Base-by-base conservation (phyloP, 2,113 vertebrate genomes). In the Erythrocercus mccallii region DNA sequence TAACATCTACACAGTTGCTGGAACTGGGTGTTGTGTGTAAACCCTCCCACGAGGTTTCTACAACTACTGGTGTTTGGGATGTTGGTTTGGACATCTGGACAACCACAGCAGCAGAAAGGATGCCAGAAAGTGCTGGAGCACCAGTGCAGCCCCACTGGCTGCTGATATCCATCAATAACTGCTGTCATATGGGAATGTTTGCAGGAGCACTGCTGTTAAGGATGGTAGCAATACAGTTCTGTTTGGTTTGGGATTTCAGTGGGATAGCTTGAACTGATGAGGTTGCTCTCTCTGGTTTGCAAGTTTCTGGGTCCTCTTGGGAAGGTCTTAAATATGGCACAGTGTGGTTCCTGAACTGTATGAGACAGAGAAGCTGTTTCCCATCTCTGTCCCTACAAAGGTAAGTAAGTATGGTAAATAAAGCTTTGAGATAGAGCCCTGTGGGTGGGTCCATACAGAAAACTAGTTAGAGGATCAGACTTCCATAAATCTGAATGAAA, bases 141-240 rank as follows among this genome's bases (percentile, higher is more conserved):
- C 24, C 1, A 2, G 16, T 0, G 0, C 50, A 56, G 45, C 13
- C 30, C 17, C 17, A 2, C 19, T 48, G 62, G 21, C 8, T 20
- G 30, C 68, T 61, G 11, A 3, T 68, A 25, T 60, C 22, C 35
- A 5, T 38, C 20, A 19, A 12, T 0, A 4, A 2, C 31, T 65
- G 35, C 30, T 80, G 50, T 35, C 31, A 2, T 6, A 6, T 0
- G 6, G 33, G 24, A 18, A 54, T 23, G 51, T 47, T 66, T 66
- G 27, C 40, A 33, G 61, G 27, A 28, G 2, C 23, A 10, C 12
- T 78, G 38, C 28, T 51, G 0, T 10, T 30, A 22, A 51, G 42
- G 33, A 4, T 33, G 23, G 1, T 23, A 33, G 20, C 23, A 27
- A 4, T 8, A 5, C 15, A 16, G 10, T 31, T 21, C 15, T 40